Evolutionary conservation across 2,113 vertebrate genomes (phyloP).

Genomic region (Isichthys henryi): DNA sequence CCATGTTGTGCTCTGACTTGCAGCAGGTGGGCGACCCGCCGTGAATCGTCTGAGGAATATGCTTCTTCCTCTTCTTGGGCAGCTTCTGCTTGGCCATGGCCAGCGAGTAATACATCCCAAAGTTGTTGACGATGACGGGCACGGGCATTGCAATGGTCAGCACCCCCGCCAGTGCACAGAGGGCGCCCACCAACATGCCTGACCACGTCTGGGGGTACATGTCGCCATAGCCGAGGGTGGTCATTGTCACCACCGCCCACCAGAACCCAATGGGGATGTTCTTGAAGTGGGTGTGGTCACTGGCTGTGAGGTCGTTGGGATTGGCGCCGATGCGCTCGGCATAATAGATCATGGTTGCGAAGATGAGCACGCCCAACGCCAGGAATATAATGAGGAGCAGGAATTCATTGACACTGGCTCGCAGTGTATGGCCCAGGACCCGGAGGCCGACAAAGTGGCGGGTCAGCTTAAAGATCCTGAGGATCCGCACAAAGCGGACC

Average conservation of each 20-base stretch:
- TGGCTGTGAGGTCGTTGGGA: constrained; percentile 84
- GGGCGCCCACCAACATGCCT: constrained; percentile 91
- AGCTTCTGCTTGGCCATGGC: constrained; percentile 99
- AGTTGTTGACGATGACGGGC: constrained; percentile 97
- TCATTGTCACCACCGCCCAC: constrained; percentile 99
- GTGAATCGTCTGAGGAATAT: constrained; percentile 83
- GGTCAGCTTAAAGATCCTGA: constrained; percentile 96
- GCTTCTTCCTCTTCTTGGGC: constrained; percentile 92
- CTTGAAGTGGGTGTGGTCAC: constrained; percentile 88
- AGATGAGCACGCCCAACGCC: constrained; percentile 91
- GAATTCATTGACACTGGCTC: constrained; percentile 94
- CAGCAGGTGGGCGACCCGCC: constrained; percentile 81
- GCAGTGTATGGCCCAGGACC: constrained; percentile 88
- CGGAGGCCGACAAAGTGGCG: constrained; percentile 93
- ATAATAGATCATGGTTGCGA: constrained; percentile 99
- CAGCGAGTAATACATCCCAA: constrained; percentile 98
- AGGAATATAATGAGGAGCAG: constrained; percentile 96
- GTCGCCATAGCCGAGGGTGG: constrained; percentile 91
- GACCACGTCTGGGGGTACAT: constrained; percentile 98
- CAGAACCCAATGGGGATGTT: constrained; percentile 98
- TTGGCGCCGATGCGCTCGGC: constrained; percentile 89
- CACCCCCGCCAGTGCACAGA: constrained; percentile 90
- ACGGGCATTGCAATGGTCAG: constrained; percentile 97
- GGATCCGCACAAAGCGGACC: constrained; percentile 92
- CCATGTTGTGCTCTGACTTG: constrained; percentile 82